These are phyloP conservation scores for Gyps fulvus DNA, from an alignment of 2,113 vertebrate species.

Conservation along the genomic window DNA sequence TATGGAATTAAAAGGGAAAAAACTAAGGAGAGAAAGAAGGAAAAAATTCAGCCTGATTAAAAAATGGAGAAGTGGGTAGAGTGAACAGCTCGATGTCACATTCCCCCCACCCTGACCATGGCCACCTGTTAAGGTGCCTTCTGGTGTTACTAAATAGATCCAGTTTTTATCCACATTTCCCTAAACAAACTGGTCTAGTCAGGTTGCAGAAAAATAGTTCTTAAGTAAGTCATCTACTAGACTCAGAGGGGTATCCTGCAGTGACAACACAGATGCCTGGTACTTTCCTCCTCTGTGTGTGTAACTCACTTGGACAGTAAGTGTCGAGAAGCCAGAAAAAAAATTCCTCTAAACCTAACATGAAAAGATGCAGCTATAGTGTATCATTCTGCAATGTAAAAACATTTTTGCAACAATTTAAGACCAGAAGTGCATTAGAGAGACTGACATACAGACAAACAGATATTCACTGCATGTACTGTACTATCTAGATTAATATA, in stretches of 20 bases:
- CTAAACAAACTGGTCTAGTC: not conserved
- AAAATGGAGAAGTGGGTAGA: not conserved
- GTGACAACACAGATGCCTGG: not conserved
- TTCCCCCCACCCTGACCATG: accelerated
- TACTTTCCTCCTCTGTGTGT: not conserved
- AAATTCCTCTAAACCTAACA: not conserved
- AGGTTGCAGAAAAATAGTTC: not conserved
- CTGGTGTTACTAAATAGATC: not conserved
- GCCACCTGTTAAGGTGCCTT: not conserved
- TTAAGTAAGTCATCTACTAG: not conserved
- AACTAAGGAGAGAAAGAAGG: not conserved
- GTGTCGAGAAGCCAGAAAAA: not conserved
- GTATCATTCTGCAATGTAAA: not conserved
- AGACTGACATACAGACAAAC: not conserved
- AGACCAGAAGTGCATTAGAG: not conserved
- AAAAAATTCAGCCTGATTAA: not conserved
- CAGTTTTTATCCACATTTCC: not conserved
- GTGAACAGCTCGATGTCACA: not conserved
- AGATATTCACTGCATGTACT: not conserved
- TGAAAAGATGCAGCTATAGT: not conserved
- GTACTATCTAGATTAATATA: not conserved
- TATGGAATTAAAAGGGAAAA: not conserved
- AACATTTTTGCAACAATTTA: not conserved
- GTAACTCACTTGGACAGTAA: not conserved
- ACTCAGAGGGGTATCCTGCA: not conserved